A percentile compares a stretch with the other conserved stretches of the same genome.
Conservation (phyloP, 2,888 invertebrate species). For the Synergus umbraculus region DNA sequence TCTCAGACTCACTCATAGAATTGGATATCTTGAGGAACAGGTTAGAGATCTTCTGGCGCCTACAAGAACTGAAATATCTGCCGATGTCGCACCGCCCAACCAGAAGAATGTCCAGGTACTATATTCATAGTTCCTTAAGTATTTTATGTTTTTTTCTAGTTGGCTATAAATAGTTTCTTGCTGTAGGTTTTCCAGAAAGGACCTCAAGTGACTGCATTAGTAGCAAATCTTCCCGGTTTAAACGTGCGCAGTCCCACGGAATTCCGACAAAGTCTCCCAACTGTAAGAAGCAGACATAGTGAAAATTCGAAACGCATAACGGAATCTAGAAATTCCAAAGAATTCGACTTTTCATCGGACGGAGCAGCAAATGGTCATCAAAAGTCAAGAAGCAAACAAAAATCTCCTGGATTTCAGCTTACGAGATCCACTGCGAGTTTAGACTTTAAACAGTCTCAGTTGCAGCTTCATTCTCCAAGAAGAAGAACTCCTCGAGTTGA, state of each 20-base stretch:
- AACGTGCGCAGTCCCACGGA: slow-evolving; percentile 74
- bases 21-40: slow-evolving; percentile 93
- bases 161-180: slow-evolving; percentile 1
- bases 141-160: background rate
- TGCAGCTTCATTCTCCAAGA: slow-evolving; percentile 62
- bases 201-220: slow-evolving; percentile 87
- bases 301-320: slow-evolving; percentile 58
- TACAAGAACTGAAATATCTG: slow-evolving; percentile 61
- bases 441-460: slow-evolving; percentile 65
- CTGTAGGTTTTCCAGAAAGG: slow-evolving; percentile 87
- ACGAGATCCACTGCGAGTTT: slow-evolving; percentile 72
- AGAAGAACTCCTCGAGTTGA: slow-evolving; percentile 65
- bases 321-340: slow-evolving; percentile 72
- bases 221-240: slow-evolving; percentile 82
- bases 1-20: slow-evolving; percentile 90
- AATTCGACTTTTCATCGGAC: slow-evolving; percentile 79
- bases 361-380: slow-evolving; percentile 79
- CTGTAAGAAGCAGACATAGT: slow-evolving; percentile 63
- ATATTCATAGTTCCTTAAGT: background rate
- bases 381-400: slow-evolving; percentile 77
- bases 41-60: slow-evolving; percentile 78
- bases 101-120: slow-evolving; percentile 73
- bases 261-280: slow-evolving; percentile 69
- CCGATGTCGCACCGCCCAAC: slow-evolving; percentile 59
- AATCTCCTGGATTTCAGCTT: slow-evolving; percentile 63